Evolutionary conservation across 2,113 vertebrate genomes (phyloP), one percentile per base, ranked within the genome.

Genomic region (Campylomormyrus numenius): DNA sequence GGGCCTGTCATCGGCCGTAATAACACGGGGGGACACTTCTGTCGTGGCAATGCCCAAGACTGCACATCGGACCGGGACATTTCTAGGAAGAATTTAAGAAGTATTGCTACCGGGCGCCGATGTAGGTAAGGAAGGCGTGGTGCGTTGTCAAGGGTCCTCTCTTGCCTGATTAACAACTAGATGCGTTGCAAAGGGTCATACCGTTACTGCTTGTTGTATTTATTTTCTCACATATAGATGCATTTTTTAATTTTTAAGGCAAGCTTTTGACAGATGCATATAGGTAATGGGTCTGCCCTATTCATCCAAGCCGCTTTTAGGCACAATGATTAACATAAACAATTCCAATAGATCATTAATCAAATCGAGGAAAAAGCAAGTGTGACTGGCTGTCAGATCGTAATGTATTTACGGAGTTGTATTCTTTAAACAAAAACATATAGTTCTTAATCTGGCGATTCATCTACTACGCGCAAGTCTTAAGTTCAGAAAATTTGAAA

Each of bases 301-400:
- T 91, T 91, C 35, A 48, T 39, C 50, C 89, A 86, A 88, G 52
- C 35, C 85, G 66, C 87, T 66, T 90, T 91, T 90, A 92, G 91
- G 91, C 92, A 83, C 92, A 93, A 92, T 88, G 90, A 92, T 93
- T 89, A 91, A 92, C 91, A 91, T 58, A 89, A 90, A 92, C 90
- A 88, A 87, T 90, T 62, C 90, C 89, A 90, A 66, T 66, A 74
- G 83, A 91, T 74, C 89, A 88, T 93, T 92, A 87, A 90, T 93
- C 91, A 91, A 92, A 90, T 89, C 15, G 89, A 58, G 87, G 83
- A 89, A 70, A 90, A 53, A 85, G 85, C 90, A 91, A 53, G 74
- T 88, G 84, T 85, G 92, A 39, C n/a, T 49, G n/a, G n/a, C 24
- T 90, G 52, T 42, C 24, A 58, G 35, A 86, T 48, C 24, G 77